phyloP scores from a whole-genome alignment of 2,888 invertebrate species.

The Dysmachus trigonus region DNA sequence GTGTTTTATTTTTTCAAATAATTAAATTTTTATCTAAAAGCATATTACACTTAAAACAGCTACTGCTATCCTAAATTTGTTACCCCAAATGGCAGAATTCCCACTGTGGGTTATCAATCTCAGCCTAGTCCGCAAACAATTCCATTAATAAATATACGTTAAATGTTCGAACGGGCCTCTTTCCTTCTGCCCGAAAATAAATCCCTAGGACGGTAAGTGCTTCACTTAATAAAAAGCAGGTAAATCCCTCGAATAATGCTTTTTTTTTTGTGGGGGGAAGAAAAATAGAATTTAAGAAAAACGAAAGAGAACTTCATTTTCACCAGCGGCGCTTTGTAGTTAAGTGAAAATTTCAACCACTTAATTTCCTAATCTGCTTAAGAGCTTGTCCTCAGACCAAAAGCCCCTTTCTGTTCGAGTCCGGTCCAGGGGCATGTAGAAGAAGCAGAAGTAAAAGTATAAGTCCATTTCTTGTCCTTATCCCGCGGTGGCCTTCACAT shows the following conservation, averaged over 20 bases:
- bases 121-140: background rate
- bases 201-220: background rate
- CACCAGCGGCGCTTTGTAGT: background rate
- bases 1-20: too few relatives aligned
- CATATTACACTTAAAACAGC: too few relatives aligned
- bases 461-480: background rate
- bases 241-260: background rate
- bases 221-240: background rate
- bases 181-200: background rate
- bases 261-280: background rate
- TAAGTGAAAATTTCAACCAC: slow-evolving; percentile 3
- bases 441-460: background rate
- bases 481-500: background rate
- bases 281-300: background rate
- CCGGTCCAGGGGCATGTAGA: background rate
- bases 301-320: background rate
- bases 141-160: background rate
- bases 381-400: background rate
- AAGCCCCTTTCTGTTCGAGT: background rate
- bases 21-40: background rate
- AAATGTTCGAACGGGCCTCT: background rate
- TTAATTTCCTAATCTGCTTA: background rate
- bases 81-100: background rate
- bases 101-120: background rate
- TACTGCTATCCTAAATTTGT: background rate